Conservation (phyloP, 2,888 invertebrate genomes). For the Odontomyia ornata region DNA sequence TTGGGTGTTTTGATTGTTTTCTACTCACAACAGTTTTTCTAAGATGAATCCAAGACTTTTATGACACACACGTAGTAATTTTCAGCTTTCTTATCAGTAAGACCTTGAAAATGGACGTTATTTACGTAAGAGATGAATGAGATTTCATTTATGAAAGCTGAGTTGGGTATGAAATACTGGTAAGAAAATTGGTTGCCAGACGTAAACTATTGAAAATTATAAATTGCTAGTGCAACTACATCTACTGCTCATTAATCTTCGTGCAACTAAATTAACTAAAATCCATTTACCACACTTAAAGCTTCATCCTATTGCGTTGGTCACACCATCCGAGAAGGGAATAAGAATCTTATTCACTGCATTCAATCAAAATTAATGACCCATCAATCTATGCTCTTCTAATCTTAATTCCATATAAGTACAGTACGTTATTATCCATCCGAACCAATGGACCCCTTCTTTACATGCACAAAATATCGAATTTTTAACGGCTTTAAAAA, state of each 20-base stretch:
- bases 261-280: too few relatives aligned
- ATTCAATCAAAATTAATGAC: conserved; percentile 27
- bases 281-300: too few relatives aligned
- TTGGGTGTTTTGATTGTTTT: neutral
- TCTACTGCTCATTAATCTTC: too few relatives aligned
- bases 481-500: conserved; percentile 26
- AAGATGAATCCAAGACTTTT: neutral
- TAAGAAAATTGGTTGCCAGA: neutral
- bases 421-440: neutral
- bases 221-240: too few relatives aligned
- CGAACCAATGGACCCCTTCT: neutral
- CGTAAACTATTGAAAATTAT: neutral
- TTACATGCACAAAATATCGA: neutral
- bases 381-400: conserved; percentile 26
- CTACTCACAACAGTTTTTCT: neutral
- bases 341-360: neutral
- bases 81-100: neutral
- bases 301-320: too few relatives aligned
- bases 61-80: neutral
- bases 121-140: conserved; percentile 14
- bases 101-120: conserved; percentile 28
- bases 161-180: neutral
- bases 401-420: conserved; percentile 22
- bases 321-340: neutral
- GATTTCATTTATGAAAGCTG: neutral